phyloP scores from a whole-genome alignment of 2,888 invertebrate species.

The Drosophila lutescens region DNA sequence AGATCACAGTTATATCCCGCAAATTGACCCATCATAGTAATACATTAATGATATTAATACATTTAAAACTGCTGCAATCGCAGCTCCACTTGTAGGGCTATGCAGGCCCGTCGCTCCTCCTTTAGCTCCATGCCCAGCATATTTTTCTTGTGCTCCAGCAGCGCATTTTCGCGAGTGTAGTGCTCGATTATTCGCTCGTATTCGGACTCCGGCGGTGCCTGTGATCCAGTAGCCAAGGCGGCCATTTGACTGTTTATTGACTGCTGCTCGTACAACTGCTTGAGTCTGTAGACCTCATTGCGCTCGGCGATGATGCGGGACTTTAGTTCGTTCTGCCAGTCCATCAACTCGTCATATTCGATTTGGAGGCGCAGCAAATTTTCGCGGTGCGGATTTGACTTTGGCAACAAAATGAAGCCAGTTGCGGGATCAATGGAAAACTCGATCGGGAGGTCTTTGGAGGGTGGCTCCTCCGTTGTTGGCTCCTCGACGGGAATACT shows the following conservation, averaged over 20 bases:
- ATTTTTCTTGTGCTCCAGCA: constrained; percentile 88
- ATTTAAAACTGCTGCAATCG: constrained; percentile 82
- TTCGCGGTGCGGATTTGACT: constrained; percentile 85
- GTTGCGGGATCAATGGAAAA: constrained; percentile 67
- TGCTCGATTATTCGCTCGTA: constrained; percentile 85
- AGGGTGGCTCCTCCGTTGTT: neutral
- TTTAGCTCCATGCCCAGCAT: constrained; percentile 89
- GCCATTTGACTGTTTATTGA: constrained; percentile 21
- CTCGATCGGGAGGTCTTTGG: constrained; percentile 18
- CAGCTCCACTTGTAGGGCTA: constrained; percentile 89
- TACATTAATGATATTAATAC: constrained; percentile 23
- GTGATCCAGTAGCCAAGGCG: constrained; percentile 8
- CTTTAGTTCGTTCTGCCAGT: constrained; percentile 88
- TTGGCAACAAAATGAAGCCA: constrained; percentile 85
- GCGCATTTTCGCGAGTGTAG: constrained; percentile 87
- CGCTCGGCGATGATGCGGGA: constrained; percentile 90
- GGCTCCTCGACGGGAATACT: constrained; percentile 62
- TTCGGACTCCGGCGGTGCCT: constrained; percentile 70
- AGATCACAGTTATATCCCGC: neutral
- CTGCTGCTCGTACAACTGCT: constrained; percentile 84
- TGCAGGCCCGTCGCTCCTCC: constrained; percentile 89
- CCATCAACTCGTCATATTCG: constrained; percentile 88
- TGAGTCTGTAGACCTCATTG: constrained; percentile 89
- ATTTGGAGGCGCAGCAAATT: constrained; percentile 87
- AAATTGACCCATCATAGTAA: constrained; percentile 24